Percentiles rank a stretch among this genome's conserved stretches.
These are phyloP conservation scores for Amniataba percoides DNA, from an alignment of 2,797 vertebrate genomes.

Conservation along the genomic window DNA sequence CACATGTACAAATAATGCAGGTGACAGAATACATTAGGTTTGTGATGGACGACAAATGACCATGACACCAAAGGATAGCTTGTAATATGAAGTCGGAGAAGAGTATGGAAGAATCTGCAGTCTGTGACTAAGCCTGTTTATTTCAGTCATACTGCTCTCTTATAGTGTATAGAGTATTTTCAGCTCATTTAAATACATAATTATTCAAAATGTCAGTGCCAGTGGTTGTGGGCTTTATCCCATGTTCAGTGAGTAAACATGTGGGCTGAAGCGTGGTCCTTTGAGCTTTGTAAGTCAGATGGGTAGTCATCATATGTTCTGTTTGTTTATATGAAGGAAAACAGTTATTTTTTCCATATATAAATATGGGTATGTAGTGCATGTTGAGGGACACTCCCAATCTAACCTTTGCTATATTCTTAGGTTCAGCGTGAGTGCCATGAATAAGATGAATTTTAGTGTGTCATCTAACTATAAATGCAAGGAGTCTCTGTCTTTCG, in stretches of 20 bases:
- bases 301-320: constrained; percentile 23
- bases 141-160: constrained; percentile 47
- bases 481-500: too few species aligned
- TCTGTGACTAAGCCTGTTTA: constrained; percentile 38
- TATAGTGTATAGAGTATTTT: constrained; percentile 29
- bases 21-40: constrained; percentile 32
- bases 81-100: constrained; percentile 14
- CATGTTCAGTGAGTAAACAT: constrained; percentile 62
- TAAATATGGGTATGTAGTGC: constrained; percentile 14
- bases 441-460: constrained; percentile 41
- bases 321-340: constrained; percentile 36
- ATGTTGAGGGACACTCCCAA: constrained; percentile 1
- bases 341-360: background rate
- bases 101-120: constrained; percentile 21
- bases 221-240: constrained; percentile 60
- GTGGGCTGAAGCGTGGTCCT: constrained; percentile 57
- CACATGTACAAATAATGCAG: constrained; percentile 26
- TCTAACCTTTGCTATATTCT: constrained; percentile 15
- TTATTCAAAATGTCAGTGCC: constrained; percentile 66
- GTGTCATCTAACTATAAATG: background rate
- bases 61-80: constrained; percentile 22
- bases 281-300: constrained; percentile 43
- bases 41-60: constrained; percentile 24
- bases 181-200: constrained; percentile 59
- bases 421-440: constrained; percentile 4